These are phyloP conservation scores for Drosophila grimshawi DNA, from an alignment of 1,140 invertebrate genomes.

Conservation along the genomic window DNA sequence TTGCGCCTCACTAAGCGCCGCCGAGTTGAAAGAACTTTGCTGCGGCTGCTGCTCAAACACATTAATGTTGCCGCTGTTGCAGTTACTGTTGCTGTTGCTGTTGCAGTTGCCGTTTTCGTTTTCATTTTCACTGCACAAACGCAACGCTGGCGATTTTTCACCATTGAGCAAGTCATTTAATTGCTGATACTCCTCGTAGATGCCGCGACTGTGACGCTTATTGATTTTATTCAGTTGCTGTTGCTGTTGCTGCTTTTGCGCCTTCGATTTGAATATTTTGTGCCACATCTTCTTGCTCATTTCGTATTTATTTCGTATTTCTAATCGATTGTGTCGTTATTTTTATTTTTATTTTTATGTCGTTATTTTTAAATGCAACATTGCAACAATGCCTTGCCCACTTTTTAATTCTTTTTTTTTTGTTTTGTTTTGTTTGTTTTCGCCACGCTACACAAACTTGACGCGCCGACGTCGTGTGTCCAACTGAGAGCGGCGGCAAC, in stretches of 20 bases:
- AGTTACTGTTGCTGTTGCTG: constrained; percentile 5
- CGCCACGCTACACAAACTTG: constrained; percentile 41
- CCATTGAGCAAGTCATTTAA: constrained; percentile 58
- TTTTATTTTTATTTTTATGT: constrained; percentile 23
- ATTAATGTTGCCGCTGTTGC: constrained; percentile 52
- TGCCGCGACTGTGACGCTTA: constrained; percentile 74
- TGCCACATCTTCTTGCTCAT: constrained; percentile 84
- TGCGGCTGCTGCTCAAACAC: constrained; percentile 67
- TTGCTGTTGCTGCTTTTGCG: constrained; percentile 62
- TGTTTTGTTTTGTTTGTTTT: neutral
- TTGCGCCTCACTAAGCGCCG: constrained; percentile 67
- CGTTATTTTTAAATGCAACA: constrained; percentile 48
- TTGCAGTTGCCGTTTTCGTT: constrained; percentile 47
- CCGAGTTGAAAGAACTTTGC: constrained; percentile 78
- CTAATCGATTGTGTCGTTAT: neutral
- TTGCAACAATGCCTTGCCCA: constrained; percentile 1
- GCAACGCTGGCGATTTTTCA: constrained; percentile 43
- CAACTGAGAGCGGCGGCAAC: constrained; percentile 54
- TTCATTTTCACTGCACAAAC: constrained; percentile 55
- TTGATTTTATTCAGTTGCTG: constrained; percentile 67
- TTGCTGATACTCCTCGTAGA: constrained; percentile 81
- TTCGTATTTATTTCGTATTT: constrained; percentile 27
- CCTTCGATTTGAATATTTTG: constrained; percentile 82
- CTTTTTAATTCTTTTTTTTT: too few relatives aligned
- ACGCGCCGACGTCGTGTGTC: constrained; percentile 55